Conservation (phyloP, 2,888 invertebrate genomes). For the Napeogenes inachia region DNA sequence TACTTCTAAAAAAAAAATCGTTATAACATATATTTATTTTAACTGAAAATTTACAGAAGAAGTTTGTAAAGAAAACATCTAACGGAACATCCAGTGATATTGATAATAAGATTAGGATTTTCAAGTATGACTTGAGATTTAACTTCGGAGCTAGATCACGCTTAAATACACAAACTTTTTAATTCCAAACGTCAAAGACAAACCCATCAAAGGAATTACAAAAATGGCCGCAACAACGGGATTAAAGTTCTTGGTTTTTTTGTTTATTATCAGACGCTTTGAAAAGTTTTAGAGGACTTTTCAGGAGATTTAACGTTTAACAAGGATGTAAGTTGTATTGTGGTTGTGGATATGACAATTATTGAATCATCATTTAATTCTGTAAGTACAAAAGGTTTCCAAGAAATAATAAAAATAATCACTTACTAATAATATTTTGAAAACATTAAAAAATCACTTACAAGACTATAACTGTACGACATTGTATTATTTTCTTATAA, state of each 20-base stretch:
- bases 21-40: too few relatives aligned
- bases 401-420: too few relatives aligned
- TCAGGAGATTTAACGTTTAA: slow-evolving; percentile 47
- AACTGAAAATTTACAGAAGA: not conserved
- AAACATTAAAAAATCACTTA: too few relatives aligned
- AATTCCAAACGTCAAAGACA: slow-evolving; percentile 35
- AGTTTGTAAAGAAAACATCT: not conserved
- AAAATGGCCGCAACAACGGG: slow-evolving; percentile 40
- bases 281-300: slow-evolving; percentile 50
- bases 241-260: slow-evolving; percentile 60
- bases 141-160: not conserved
- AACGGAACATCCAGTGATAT: too few relatives aligned
- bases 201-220: slow-evolving; percentile 43
- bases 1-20: too few relatives aligned
- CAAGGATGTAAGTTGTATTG: slow-evolving; percentile 17
- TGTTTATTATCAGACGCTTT: slow-evolving; percentile 63
- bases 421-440: too few relatives aligned
- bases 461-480: too few relatives aligned
- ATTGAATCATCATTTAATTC: not conserved
- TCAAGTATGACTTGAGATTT: slow-evolving; percentile 6
- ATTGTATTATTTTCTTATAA: too few relatives aligned
- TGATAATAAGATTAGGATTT: not conserved
- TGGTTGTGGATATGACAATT: slow-evolving; percentile 25
- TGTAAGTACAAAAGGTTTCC: too few relatives aligned
- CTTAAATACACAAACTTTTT: slow-evolving; percentile 2